These are phyloP conservation scores for Gryllus bimaculatus DNA, from an alignment of 1,140 invertebrate species.

Conservation along the genomic window DNA sequence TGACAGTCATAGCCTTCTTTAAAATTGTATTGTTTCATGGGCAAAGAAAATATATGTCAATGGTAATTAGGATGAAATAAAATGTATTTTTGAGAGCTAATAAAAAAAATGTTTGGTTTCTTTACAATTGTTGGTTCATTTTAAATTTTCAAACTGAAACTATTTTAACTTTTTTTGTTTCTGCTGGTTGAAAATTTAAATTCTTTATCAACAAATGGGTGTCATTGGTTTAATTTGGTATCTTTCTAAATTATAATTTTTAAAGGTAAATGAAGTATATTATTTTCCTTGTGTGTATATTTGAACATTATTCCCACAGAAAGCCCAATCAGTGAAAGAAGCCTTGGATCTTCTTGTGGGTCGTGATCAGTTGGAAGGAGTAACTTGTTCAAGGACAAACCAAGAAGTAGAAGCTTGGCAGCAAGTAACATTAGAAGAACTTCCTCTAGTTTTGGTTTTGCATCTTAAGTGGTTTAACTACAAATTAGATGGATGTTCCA, in stretches of 20 bases:
- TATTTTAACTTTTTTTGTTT: not conserved
- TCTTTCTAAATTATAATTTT: constrained; percentile 22
- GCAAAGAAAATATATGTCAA: no score
- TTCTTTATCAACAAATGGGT: not conserved
- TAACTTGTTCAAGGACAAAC: constrained; percentile 69
- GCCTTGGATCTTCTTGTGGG: constrained; percentile 76
- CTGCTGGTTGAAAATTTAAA: not conserved
- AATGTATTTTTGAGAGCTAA: no score
- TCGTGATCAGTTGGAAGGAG: constrained; percentile 75
- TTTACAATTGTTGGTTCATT: no score
- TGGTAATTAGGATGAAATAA: no score
- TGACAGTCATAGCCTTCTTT: no score
- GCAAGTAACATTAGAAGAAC: constrained; percentile 73
- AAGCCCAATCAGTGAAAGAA: constrained; percentile 68
- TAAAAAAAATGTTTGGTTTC: no score
- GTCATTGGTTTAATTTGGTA: constrained; percentile 32
- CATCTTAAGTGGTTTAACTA: constrained; percentile 83
- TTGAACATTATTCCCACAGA: constrained; percentile 42
- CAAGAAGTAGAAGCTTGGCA: constrained; percentile 76
- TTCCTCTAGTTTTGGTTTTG: constrained; percentile 77
- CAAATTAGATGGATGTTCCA: constrained; percentile 72
- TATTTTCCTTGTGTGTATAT: not conserved
- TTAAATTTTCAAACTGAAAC: no score
- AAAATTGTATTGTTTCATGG: no score
- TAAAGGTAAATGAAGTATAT: no score